phyloP scores from a whole-genome alignment of 2,113 vertebrate species.

The Piprites chloris region DNA sequence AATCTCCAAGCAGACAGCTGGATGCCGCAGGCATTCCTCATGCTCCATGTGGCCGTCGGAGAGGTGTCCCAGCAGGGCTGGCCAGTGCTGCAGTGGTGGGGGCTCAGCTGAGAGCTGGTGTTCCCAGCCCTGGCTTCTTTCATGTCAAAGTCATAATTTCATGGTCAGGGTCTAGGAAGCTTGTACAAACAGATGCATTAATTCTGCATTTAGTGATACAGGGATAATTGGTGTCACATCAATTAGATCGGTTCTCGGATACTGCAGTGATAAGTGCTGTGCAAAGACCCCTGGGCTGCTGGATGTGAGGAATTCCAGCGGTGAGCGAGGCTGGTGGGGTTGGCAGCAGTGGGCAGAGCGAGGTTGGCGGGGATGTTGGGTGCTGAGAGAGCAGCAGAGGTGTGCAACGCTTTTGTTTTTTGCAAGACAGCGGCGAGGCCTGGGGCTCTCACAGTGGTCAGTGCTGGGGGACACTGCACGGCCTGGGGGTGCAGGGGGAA shows the following conservation, averaged over 20 bases:
- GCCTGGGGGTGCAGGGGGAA: neutral
- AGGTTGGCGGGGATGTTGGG: fast-evolving
- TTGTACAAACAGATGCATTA: slow-evolving; percentile 33
- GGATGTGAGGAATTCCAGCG: neutral
- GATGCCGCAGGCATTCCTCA: fast-evolving
- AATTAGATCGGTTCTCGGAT: slow-evolving; percentile 5
- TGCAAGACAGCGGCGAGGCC: fast-evolving
- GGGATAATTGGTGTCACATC: slow-evolving; percentile 56
- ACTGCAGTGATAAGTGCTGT: neutral
- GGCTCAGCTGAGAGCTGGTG: neutral
- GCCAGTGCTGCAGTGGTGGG: fast-evolving
- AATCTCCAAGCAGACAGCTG: neutral
- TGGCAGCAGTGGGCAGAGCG: neutral
- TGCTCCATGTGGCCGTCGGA: fast-evolving
- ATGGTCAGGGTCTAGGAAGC: neutral
- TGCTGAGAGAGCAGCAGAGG: too few species aligned
- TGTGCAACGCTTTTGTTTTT: fast-evolving
- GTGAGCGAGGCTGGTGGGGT: fast-evolving
- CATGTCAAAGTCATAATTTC: neutral
- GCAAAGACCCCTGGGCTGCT: neutral
- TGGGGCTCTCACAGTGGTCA: neutral
- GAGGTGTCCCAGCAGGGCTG: neutral
- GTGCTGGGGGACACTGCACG: neutral
- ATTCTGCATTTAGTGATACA: slow-evolving; percentile 25
- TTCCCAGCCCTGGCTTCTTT: neutral